phyloP scores from a whole-genome alignment of 2,888 invertebrate species.

The Acrocyrtus sp. region DNA sequence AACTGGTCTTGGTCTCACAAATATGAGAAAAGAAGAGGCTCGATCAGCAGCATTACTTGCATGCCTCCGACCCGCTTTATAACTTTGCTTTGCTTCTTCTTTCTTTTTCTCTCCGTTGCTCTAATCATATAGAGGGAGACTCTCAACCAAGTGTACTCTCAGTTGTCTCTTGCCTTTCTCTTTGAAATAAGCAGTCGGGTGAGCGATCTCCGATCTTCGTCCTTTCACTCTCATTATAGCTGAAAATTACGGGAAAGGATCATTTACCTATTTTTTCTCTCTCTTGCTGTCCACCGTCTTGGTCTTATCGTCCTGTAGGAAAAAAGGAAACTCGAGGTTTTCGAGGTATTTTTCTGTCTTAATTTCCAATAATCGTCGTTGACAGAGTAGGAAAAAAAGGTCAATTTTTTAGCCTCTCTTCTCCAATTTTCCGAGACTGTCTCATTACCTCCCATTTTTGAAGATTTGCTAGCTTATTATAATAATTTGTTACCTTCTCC shows the following conservation, averaged over 20 bases:
- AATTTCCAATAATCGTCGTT: too few species aligned
- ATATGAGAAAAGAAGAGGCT: background rate
- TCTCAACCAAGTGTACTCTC: slow-evolving; percentile 36
- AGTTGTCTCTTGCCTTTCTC: slow-evolving; percentile 56
- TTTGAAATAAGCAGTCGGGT: slow-evolving; percentile 46
- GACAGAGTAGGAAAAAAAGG: too few species aligned
- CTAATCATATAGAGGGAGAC: slow-evolving; percentile 38
- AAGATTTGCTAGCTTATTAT: background rate
- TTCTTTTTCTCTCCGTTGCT: slow-evolving; percentile 14
- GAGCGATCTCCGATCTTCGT: slow-evolving; percentile 26
- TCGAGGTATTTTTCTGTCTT: too few species aligned
- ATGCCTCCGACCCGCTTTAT: background rate
- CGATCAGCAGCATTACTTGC: slow-evolving; percentile 20
- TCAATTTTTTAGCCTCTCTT: too few species aligned
- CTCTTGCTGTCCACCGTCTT: slow-evolving; percentile 1
- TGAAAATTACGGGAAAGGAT: background rate
- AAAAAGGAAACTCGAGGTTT: too few species aligned
- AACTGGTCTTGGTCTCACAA: background rate
- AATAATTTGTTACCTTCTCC: slow-evolving; percentile 19
- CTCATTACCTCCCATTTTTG: background rate
- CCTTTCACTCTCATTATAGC: slow-evolving; percentile 27
- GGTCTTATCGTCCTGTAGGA: background rate
- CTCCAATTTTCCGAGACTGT: background rate
- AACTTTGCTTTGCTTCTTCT: slow-evolving; percentile 35
- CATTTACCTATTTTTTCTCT: background rate